Percentiles rank a stretch among this genome's conserved stretches.
phyloP scores from a whole-genome alignment of 1,140 invertebrate species.

The Camponotus pennsylvanicus region DNA sequence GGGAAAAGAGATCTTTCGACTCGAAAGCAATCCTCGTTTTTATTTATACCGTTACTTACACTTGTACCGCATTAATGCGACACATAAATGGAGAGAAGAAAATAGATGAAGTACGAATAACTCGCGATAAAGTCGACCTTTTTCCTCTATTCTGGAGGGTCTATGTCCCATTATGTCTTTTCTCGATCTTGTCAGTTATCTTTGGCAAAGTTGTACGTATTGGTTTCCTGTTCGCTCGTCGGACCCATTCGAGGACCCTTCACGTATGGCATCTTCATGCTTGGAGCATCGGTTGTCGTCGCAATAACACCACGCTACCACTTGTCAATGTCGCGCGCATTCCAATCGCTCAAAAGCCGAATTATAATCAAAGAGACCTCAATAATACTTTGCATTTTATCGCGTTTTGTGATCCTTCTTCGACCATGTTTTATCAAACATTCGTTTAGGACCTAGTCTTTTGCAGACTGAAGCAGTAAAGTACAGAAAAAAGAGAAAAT shows the following conservation, averaged over 20 bases:
- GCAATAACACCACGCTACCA: conserved; percentile 44
- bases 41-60: neutral
- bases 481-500: neutral
- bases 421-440: neutral
- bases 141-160: neutral
- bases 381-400: conserved; percentile 41
- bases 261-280: neutral
- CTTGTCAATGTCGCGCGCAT: conserved; percentile 1
- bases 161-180: conserved; percentile 60
- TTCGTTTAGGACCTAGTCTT: neutral
- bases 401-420: neutral
- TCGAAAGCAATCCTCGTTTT: neutral
- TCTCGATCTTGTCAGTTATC: conserved; percentile 43
- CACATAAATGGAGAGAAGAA: neutral
- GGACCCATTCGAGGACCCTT: neutral
- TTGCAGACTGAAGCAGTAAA: too few relatives aligned
- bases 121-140: conserved; percentile 52
- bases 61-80: neutral
- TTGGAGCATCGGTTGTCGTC: conserved; percentile 25
- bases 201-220: conserved; percentile 42
- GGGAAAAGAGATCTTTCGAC: neutral
- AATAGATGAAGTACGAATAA: neutral
- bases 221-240: conserved; percentile 63
- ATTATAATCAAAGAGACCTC: conserved; percentile 41
- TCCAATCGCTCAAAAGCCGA: conserved; percentile 3